These are phyloP conservation scores for Batillaria attramentaria DNA, from an alignment of 1,140 invertebrate species.

Conservation along the genomic window DNA sequence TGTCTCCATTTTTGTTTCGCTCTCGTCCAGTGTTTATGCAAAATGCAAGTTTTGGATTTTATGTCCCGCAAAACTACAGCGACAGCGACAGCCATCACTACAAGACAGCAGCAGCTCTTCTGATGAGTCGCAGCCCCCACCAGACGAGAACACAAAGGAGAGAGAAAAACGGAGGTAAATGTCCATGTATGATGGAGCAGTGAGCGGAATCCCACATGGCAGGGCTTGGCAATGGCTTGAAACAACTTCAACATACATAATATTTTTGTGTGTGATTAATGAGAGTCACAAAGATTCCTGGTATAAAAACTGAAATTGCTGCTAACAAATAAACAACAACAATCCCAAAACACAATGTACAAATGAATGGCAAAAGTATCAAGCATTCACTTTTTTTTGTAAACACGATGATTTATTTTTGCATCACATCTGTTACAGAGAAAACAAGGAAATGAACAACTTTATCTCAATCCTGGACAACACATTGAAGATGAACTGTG, in stretches of 20 bases:
- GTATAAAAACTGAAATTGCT: background rate
- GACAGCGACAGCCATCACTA: slow-evolving; percentile 57
- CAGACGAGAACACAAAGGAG: slow-evolving; percentile 41
- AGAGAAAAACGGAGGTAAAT: slow-evolving; percentile 59
- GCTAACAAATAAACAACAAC: no score
- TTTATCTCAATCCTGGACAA: slow-evolving; percentile 67
- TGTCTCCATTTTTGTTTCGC: background rate
- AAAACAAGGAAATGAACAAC: slow-evolving; percentile 69
- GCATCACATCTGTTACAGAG: slow-evolving; percentile 46
- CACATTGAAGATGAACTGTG: slow-evolving; percentile 64
- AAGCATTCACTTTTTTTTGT: no score
- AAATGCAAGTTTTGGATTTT: background rate
- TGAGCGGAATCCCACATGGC: no score
- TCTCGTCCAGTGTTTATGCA: background rate
- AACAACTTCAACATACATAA: no score
- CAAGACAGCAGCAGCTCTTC: slow-evolving; percentile 57
- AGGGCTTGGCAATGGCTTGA: no score
- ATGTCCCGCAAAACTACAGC: background rate
- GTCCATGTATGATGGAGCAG: no score
- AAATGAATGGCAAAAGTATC: no score
- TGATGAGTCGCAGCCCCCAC: slow-evolving; percentile 53
- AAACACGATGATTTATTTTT: no score
- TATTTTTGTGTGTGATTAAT: no score
- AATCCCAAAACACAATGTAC: no score
- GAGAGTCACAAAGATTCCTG: background rate